phyloP scores from a whole-genome alignment of 2,113 vertebrate species.

The Coracopsis vasa region DNA sequence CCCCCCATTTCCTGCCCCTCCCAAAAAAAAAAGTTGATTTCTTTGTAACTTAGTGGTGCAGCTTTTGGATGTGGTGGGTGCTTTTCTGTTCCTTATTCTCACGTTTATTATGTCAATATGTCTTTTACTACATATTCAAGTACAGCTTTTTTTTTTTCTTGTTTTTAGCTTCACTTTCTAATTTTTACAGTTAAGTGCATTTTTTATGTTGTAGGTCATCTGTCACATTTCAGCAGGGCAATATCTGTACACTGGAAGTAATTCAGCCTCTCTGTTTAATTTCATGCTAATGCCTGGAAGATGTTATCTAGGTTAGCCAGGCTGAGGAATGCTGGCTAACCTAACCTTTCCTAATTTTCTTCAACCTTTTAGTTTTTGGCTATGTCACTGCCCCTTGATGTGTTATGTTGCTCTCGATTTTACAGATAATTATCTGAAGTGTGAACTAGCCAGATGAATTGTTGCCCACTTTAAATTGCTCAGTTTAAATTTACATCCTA shows the following conservation, averaged over 20 bases:
- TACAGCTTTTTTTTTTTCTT: constrained; percentile 19
- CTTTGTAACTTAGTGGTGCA: not conserved
- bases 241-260: constrained; percentile 13
- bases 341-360: constrained; percentile 12
- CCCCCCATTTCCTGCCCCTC: too few relatives aligned
- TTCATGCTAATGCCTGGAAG: constrained; percentile 49
- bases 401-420: not conserved
- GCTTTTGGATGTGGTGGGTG: not conserved
- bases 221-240: constrained; percentile 23
- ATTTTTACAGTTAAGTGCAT: constrained; percentile 55
- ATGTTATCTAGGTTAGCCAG: constrained; percentile 48
- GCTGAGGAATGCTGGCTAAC: not conserved
- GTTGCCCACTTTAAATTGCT: not conserved
- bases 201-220: constrained; percentile 48
- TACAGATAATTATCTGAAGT: constrained; percentile 4
- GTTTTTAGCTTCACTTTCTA: constrained; percentile 35
- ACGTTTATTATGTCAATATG: not conserved
- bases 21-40: not conserved
- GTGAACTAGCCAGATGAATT: constrained; percentile 16
- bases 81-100: not conserved
- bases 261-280: constrained; percentile 55
- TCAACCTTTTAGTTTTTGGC: constrained; percentile 7
- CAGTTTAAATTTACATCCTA: not conserved
- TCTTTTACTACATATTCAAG: not conserved
- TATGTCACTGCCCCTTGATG: not conserved